Evolutionary conservation across 2,113 vertebrate species (phyloP), one percentile per base, ranked within the genome.

Genomic region (Tetrax tetrax): DNA sequence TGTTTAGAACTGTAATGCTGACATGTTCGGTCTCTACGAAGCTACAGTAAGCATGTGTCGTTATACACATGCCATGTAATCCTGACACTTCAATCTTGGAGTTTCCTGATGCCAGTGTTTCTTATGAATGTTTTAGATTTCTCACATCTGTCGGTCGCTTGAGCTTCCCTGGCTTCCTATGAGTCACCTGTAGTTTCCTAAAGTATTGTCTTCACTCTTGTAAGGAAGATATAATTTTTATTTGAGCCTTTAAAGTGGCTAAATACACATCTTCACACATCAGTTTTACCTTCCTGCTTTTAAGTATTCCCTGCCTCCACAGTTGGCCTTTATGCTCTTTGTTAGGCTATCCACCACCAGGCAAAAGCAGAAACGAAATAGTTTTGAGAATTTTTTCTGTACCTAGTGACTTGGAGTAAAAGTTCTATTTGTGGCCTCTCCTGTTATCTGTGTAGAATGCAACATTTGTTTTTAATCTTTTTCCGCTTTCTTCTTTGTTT

Each of bases 401-500:
- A 65, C 43, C 35, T 61, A 41, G 14, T 74, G 37, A 25, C 25
- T 69, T 37, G 47, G 54, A 90, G 14, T 45, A 66, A 1, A 0
- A n/a, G 27, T 80, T 74, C 37, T 70, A 6, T 74, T 77, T 59
- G 60, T 37, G 27, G 38, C 38, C 37, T 75, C 45, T 81, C 53
- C 45, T 68, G 10, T 78, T 80, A 45, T 14, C 74, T 48, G 18
- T 9, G 1, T 27, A 64, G 54, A 94, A 54, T 15, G 15, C 37
- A 82, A 80, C 12, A 66, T 60, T 85, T 54, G 24, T 64, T 89
- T 21, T 77, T 78, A 54, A 70, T 72, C 13, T 38, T 64, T 20
- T 65, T 64, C 45, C 79, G 31, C 65, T 68, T 90, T 63, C 51
- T 71, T 93, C 35, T 65, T 91, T 57, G 12, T 45, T 88, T 92